Evolutionary conservation across 1,140 invertebrate species (phyloP), one percentile per base, ranked within the genome.

Genomic region (Lepidurus packardi): DNA sequence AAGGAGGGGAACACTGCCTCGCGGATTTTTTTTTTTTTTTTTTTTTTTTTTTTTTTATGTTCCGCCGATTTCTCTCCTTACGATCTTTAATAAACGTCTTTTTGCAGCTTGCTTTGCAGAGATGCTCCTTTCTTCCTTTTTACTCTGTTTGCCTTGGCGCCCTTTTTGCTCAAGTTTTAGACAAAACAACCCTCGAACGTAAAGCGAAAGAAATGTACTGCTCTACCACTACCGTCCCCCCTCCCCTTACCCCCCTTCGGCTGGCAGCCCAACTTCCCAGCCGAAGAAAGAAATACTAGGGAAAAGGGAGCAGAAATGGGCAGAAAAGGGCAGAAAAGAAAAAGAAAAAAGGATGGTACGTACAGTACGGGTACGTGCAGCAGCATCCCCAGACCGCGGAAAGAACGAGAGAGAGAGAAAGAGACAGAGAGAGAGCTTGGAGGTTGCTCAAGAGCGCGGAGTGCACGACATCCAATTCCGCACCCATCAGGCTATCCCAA

Each of bases 131-230:
- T 65, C 53, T 65, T 65, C 53, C n/a, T 21, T 65, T 34, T 34
- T 34, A 4, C 3, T 4, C 34, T 34, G 3, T 34, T 34, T 34
- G 34, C 34, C n/a, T 16, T 65, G 21, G 53, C n/a, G n/a, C 13
- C 53, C 47, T 65, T 13, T 65, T 4, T 65, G 13, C 47, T 65
- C 53, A 65, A 65, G 53, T 65, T 65, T 21, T 11, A 7, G 16
- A 65, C 53, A 16, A 65, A 65, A 65, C 8, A 65, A 65, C 53
- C 45, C 45, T 21, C 53, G 16, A 16, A 65, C 21, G 53, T 65
- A 65, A 65, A n/a, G 13, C 53, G 53, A 65, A 65, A 65, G 53
- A 65, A 65, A 65, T 65, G 16, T 65, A 65, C 53, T 65, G 4
- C 21, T 7, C 21, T 0, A 34, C 34, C 34, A 34, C 34, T 34